Conservation (phyloP, 2,888 invertebrate species). For the Hydropsyche betteni region DNA sequence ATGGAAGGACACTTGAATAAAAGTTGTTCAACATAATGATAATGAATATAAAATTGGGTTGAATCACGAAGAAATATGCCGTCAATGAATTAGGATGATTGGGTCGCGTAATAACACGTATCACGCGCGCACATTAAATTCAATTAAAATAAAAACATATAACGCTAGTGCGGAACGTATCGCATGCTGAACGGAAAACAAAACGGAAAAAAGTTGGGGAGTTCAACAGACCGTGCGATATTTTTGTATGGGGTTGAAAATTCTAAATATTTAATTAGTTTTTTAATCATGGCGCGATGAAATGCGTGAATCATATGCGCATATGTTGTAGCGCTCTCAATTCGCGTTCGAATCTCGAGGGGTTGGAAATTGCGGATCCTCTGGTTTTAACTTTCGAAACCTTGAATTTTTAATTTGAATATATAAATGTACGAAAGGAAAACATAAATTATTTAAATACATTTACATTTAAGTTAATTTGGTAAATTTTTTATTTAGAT, state of each 20-base stretch:
- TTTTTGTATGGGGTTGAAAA: slow-evolving; percentile 20
- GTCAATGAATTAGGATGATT: too few species aligned
- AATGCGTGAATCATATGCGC: slow-evolving; percentile 14
- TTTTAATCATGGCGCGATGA: slow-evolving; percentile 11
- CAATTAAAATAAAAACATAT: too few species aligned
- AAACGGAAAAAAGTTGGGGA: slow-evolving; percentile 7
- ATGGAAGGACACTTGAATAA: too few species aligned
- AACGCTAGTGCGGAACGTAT: too few species aligned
- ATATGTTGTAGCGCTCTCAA: slow-evolving; percentile 6
- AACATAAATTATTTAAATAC: slow-evolving; percentile 19
- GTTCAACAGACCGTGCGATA: slow-evolving; percentile 5
- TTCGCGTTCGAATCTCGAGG: not conserved
- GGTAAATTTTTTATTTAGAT: not conserved
- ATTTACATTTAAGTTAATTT: not conserved
- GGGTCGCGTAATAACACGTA: too few species aligned
- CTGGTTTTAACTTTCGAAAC: slow-evolving; percentile 27
- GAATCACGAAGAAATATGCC: too few species aligned
- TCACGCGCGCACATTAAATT: too few species aligned
- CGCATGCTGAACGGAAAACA: not conserved
- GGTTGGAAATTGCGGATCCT: slow-evolving; percentile 1
- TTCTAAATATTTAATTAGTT: slow-evolving; percentile 32
- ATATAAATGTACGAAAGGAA: not conserved
- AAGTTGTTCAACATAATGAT: too few species aligned
- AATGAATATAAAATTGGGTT: too few species aligned
- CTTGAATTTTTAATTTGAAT: slow-evolving; percentile 30